phyloP scores from a whole-genome alignment of 2,797 vertebrate species.

The Chromobotia macracanthus region DNA sequence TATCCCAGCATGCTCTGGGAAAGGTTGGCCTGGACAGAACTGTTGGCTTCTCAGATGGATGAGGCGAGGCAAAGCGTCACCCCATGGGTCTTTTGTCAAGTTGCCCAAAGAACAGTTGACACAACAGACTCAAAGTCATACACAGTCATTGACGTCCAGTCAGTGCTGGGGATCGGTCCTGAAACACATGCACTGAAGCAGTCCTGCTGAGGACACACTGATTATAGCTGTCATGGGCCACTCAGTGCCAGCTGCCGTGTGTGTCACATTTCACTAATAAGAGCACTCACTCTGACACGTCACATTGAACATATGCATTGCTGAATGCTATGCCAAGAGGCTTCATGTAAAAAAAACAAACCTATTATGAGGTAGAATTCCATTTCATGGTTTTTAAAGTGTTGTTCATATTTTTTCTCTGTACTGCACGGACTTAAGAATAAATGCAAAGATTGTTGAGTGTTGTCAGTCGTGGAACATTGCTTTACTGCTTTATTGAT shows the following conservation, averaged over 20 bases:
- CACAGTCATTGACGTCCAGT: conserved; percentile 72
- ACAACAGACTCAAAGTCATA: conserved; percentile 53
- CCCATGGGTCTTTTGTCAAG: conserved; percentile 71
- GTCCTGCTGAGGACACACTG: conserved; percentile 52
- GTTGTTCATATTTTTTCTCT: conserved; percentile 2
- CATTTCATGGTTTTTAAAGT: conserved; percentile 23
- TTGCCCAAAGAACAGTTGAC: conserved; percentile 48
- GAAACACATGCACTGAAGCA: conserved; percentile 36
- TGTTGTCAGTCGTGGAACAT: background rate
- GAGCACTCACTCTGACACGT: conserved; percentile 56
- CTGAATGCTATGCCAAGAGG: conserved; percentile 21
- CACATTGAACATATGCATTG: conserved; percentile 45
- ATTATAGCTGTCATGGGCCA: conserved; percentile 57
- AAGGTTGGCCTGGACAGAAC: conserved; percentile 87
- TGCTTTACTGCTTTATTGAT: conserved; percentile 14
- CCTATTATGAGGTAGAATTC: conserved; percentile 20
- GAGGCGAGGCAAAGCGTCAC: conserved; percentile 70
- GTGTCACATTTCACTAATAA: conserved; percentile 65
- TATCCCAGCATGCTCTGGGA: conserved; percentile 85
- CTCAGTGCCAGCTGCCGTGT: conserved; percentile 61
- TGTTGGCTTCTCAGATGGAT: conserved; percentile 77
- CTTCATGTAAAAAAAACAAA: conserved; percentile 10
- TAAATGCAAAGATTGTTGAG: conserved; percentile 18
- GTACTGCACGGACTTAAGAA: conserved; percentile 1
- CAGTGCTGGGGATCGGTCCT: conserved; percentile 59